Evolutionary conservation across 2,797 vertebrate genomes (phyloP).

Genomic region (Crocodylus rhombifer): DNA sequence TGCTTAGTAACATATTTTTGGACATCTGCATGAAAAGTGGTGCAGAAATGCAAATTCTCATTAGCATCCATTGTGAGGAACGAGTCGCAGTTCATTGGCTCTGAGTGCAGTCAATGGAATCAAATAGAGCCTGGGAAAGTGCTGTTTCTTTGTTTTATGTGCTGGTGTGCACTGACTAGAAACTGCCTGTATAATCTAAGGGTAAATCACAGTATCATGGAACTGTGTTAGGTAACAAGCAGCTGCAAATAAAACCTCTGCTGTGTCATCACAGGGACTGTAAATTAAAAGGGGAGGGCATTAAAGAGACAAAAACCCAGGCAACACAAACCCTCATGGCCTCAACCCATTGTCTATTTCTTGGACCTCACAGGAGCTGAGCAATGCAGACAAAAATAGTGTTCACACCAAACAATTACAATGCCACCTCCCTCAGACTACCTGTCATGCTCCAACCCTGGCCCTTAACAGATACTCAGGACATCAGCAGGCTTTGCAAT

Average conservation of each 20-base stretch:
- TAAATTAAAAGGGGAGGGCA: neutral
- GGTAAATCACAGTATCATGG: neutral
- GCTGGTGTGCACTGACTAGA: neutral
- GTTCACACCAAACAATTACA: neutral
- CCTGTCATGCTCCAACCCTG: neutral
- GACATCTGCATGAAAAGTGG: slow-evolving; percentile 19
- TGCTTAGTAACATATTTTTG: slow-evolving; percentile 19
- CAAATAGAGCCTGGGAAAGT: neutral
- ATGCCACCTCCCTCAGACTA: neutral
- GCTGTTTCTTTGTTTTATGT: neutral
- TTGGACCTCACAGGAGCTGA: neutral
- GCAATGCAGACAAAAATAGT: neutral
- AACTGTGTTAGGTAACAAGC: neutral
- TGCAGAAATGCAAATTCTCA: neutral
- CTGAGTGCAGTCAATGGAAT: neutral
- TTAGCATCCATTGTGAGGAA: neutral
- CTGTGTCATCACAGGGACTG: neutral
- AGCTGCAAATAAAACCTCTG: neutral
- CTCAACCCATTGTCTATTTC: neutral
- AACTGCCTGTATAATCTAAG: neutral
- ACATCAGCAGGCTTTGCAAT: neutral
- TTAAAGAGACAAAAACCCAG: neutral
- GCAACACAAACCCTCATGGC: neutral
- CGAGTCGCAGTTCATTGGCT: neutral
- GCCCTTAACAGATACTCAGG: neutral